Base-by-base conservation (phyloP, 2,113 vertebrate genomes). In the Eidolon helvum region DNA sequence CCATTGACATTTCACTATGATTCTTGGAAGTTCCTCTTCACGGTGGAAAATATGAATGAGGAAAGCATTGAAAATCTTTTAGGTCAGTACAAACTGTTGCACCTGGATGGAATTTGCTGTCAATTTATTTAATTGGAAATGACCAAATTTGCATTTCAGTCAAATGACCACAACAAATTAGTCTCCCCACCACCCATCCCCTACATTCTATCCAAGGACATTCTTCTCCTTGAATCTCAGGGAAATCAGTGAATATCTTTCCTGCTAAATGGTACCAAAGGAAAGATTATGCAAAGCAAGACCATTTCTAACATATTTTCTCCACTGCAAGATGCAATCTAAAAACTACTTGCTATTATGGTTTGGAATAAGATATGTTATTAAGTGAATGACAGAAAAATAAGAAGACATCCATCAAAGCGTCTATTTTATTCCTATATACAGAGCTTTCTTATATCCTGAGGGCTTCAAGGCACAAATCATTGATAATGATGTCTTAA, bases 371-470 rank as follows among this genome's bases (percentile, higher is more conserved):
- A 92, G 87, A 61, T 79, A 93, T 40, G 84, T 90, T 96, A 97
- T 95, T 96, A 97, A 97, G 75, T 88, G 94, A 97, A 93, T 97
- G 97, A 92, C 95, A 97, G 87, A 84, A 97, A 96, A 97, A 97
- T 90, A 97, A 90, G 78, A 91, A 95, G 94, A 66, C 90, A 92
- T 98, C 94, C 74, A 96, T 97, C 97, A 97, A 97, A 93, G 45
- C 94, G 92, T 96, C 96, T 91, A 1, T 95, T 91, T 96, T 57
- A 65, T 90, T 94, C 72, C 87, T 33, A n/a, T 87, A 83, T 8
- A 26, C 61, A 45, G 92, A 87, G 85, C 8, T 85, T 80, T 75
- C 92, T 74, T 84, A 14, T 84, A 90, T 75, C 84, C 57, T 90
- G 90, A 93, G 79, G 87, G 53, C 71, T 45, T 94, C 94, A 92